Conservation (phyloP, 2,113 vertebrate genomes). For the Callionymus lyra region DNA sequence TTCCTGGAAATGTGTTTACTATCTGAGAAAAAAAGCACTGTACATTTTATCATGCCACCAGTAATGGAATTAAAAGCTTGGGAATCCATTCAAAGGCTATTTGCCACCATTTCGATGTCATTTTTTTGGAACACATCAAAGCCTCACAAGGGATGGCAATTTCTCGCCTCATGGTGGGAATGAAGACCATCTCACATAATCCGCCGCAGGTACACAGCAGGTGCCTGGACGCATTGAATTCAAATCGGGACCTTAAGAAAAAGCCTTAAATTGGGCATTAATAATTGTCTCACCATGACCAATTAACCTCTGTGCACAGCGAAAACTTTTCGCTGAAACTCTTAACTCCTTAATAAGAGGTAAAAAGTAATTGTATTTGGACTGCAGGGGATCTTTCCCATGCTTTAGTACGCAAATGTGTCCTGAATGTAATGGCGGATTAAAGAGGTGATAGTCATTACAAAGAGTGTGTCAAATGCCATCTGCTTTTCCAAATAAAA, state of each 20-base stretch:
- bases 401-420: no score
- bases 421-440: no score
- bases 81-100: conserved; percentile 22
- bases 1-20: conserved; percentile 13
- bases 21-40: conserved; percentile 12
- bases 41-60: conserved; percentile 26
- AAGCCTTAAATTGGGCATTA: no score
- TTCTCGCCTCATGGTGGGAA: conserved; percentile 10
- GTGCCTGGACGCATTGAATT: no score
- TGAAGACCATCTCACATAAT: background rate
- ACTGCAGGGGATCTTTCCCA: background rate
- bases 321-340: no score
- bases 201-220: background rate
- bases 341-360: no score
- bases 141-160: conserved; percentile 11
- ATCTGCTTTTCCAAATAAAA: no score
- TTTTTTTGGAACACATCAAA: conserved; percentile 43
- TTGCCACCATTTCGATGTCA: conserved; percentile 13
- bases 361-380: conserved; percentile 14
- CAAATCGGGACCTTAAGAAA: no score
- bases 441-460: no score
- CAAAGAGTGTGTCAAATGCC: no score
- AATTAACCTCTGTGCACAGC: no score
- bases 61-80: conserved; percentile 47
- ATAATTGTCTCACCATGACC: no score